Base-by-base conservation (phyloP, 2,888 invertebrate species). In the Chironomus riparius region DNA sequence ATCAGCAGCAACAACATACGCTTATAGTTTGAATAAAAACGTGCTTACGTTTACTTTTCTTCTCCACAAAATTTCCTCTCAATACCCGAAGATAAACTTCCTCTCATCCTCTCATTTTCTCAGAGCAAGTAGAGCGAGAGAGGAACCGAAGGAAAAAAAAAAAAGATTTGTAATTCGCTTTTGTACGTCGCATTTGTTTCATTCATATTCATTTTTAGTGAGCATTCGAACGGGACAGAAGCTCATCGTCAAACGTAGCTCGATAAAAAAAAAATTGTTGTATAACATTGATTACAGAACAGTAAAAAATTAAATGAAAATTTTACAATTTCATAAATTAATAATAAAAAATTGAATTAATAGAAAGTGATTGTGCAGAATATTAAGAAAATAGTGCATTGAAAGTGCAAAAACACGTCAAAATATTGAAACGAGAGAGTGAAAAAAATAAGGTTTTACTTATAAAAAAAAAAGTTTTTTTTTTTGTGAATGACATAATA, bases 401-500 rank as follows among this genome's bases (percentile, higher is more conserved):
- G 47, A 24, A 74, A 22, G 65, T 15, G 4, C 12, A 48, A 68
- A 74, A 68, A 74, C 68, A 74, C 15, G 38, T 47, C 74, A 68
- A 74, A 56, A 74, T 47, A 47, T 13, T 47, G 68, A 65, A 56
- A 21, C 21, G 21, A 13, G 65, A 72, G 62, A 74, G 74, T 21
- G 74, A 68, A 62, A 74, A 65, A 48, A 38, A 28, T n/a, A 28
- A 10, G 38, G 2, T 38, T 38, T 38, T 38, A 4, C 10, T 38
- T 38, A 6, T 4, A 28, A 10, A 28, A 10, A 10, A 38, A 10
- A 74, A 74, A 68, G 38, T 71, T 73, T n/a, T n/a, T n/a, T n/a
- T n/a, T n/a, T 71, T 73, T 73, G 75, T 68, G 69, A 76, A 69
- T 76, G 76, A 76, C 76, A 76, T 76, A 76, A 76, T 76, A 76